Base-by-base conservation (phyloP, 2,888 invertebrate genomes). In the Metopia argyrocephala region DNA sequence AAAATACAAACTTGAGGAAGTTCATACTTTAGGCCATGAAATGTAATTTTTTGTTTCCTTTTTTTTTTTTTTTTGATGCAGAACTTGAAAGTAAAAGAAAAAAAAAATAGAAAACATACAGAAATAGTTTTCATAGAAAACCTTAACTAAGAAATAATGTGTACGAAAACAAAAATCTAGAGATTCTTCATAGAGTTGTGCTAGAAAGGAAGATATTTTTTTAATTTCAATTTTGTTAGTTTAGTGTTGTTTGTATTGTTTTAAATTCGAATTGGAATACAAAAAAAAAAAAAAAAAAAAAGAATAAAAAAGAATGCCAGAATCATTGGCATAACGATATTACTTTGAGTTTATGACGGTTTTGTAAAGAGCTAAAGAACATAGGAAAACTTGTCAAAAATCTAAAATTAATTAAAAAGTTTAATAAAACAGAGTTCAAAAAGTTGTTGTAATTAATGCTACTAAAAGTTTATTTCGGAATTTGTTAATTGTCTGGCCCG, bases 1-100 rank as follows among this genome's bases (percentile, higher is more conserved):
- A 15, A 54, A 78, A 50, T 74, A 62, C 27, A 38, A 69, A 46
- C 50, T 69, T 73, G 74, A 73, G 69, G 73, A 69, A 75, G 78
- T 65, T 69, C 69, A 70, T 69, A 74, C 65, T 65, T 80, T 78
- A 78, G 57, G 74, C 71, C 54, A 46, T 73, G 71, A 76, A 64
- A 73, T 76, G 59, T 54, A 27, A 65, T 65, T 64, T 45, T 65
- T 56, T 66, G 15, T 48, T 48, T 48, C 1, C 4, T 46, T 46
- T 15, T 15, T 18, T 20, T 59, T 21, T 18, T 70, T 66, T 21
- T 78, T 78, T 71, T 71, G 66, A 71, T 31, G 59, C 59, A 65
- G 54, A 78, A 78, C 71, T 65, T 38, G 21, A 45, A 62, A 59
- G 25, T 50, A 50, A 59, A 38, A 21, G 61, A 52, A 52, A 27